Percentiles rank a stretch among this genome's conserved stretches.
Evolutionary conservation across 2,797 vertebrate species (phyloP).

Genomic region (Enteromius argenteus): DNA sequence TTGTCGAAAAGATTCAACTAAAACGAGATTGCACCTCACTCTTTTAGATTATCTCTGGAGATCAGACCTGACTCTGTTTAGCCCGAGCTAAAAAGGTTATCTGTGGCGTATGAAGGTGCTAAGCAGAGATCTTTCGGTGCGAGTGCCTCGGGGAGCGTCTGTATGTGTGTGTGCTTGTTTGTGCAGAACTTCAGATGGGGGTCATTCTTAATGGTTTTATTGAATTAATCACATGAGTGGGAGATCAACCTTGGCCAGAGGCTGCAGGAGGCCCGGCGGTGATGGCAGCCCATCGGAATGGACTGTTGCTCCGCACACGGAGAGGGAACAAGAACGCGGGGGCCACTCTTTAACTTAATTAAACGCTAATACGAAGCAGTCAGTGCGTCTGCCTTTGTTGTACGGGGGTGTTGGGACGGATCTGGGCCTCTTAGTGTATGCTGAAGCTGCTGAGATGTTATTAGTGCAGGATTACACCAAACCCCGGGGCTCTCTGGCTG

Average conservation of each 20-base stretch:
- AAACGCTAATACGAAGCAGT: slow-evolving; percentile 84
- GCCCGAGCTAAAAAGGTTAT: slow-evolving; percentile 68
- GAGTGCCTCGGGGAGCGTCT: slow-evolving; percentile 51
- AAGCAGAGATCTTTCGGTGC: slow-evolving; percentile 74
- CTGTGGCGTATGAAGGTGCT: slow-evolving; percentile 72
- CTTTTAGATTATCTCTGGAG: slow-evolving; percentile 51
- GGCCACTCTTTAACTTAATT: slow-evolving; percentile 79
- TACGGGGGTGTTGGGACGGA: slow-evolving; percentile 45
- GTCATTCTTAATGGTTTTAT: slow-evolving; percentile 75
- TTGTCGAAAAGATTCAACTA: slow-evolving; percentile 59
- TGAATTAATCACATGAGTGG: slow-evolving; percentile 77
- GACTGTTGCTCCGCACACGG: slow-evolving; percentile 66
- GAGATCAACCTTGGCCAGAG: slow-evolving; percentile 69
- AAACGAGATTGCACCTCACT: slow-evolving; percentile 63
- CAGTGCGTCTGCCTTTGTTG: slow-evolving; percentile 68
- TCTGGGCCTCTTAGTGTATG: slow-evolving; percentile 60
- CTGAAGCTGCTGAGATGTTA: slow-evolving; percentile 62
- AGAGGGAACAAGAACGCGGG: slow-evolving; percentile 56
- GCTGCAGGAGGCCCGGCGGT: slow-evolving; percentile 59
- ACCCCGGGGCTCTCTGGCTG: slow-evolving; percentile 52
- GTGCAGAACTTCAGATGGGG: slow-evolving; percentile 47
- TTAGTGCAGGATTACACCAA: slow-evolving; percentile 71
- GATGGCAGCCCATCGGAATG: slow-evolving; percentile 71
- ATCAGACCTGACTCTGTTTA: slow-evolving; percentile 64
- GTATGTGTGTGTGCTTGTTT: neutral